Conservation (phyloP, 2,797 vertebrate genomes). For the Tokudaia tokunoshimensis region DNA sequence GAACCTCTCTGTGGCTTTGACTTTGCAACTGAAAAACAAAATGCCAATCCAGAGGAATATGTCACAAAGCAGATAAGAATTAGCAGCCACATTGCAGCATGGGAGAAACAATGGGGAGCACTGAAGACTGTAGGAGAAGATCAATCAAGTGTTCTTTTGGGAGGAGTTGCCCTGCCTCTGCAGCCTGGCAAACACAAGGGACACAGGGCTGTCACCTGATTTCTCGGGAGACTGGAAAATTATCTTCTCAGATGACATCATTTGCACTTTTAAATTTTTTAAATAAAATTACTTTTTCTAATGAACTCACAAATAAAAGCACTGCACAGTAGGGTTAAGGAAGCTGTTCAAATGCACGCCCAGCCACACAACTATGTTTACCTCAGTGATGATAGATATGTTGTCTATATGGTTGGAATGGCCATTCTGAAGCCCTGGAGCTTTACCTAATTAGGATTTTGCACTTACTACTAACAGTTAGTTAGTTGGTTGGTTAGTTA, state of each 20-base stretch:
- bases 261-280: background rate
- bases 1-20: background rate
- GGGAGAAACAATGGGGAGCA: background rate
- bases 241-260: background rate
- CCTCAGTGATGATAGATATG: background rate
- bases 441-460: background rate
- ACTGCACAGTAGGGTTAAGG: too few species aligned
- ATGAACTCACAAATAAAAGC: background rate
- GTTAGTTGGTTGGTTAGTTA: background rate
- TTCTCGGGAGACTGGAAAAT: background rate
- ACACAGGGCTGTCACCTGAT: background rate
- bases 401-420: too few species aligned
- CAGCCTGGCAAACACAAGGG: rapidly evolving
- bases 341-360: background rate
- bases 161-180: background rate
- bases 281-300: background rate
- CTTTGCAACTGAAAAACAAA: background rate
- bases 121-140: background rate
- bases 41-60: background rate
- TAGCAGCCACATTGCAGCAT: background rate
- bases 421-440: background rate
- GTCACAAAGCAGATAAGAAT: background rate
- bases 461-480: background rate
- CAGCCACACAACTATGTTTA: too few species aligned
- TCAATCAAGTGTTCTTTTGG: rapidly evolving